A percentile compares a stretch with the other conserved stretches of the same genome.
These are phyloP conservation scores for Mantis religiosa DNA, from an alignment of 2,888 invertebrate species.

Conservation along the genomic window DNA sequence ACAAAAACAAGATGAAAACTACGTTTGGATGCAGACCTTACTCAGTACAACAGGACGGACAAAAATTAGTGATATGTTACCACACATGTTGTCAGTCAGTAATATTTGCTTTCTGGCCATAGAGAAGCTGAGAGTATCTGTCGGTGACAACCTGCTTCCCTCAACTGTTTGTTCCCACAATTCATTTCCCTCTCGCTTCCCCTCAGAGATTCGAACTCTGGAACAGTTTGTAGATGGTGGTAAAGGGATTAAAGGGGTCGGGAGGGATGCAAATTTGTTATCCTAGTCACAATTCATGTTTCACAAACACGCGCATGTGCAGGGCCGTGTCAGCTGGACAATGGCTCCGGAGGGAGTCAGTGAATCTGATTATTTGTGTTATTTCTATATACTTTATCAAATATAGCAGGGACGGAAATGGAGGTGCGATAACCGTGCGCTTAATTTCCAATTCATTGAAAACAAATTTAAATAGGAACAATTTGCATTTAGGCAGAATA, in stretches of 20 bases:
- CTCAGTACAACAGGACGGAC: no score
- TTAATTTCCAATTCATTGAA: slow-evolving; percentile 16
- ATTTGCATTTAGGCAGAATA: background rate
- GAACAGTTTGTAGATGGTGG: background rate
- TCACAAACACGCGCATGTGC: background rate
- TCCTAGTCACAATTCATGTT: background rate
- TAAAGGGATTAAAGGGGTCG: no score
- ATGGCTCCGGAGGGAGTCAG: background rate
- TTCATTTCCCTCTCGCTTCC: background rate
- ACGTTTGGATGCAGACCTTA: no score
- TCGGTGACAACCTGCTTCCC: background rate
- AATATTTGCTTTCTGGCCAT: background rate
- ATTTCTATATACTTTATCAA: background rate
- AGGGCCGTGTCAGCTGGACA: background rate
- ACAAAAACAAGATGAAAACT: no score
- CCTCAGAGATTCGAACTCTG: background rate
- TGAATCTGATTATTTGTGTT: background rate
- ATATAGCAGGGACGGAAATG: background rate
- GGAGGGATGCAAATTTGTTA: background rate
- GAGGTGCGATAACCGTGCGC: background rate
- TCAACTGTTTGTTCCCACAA: background rate
- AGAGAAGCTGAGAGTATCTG: background rate
- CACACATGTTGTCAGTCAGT: no score
- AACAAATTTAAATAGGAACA: background rate
- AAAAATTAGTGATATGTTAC: no score